Evolutionary conservation across 2,797 vertebrate species (phyloP).

Genomic region (Dallia pectoralis): DNA sequence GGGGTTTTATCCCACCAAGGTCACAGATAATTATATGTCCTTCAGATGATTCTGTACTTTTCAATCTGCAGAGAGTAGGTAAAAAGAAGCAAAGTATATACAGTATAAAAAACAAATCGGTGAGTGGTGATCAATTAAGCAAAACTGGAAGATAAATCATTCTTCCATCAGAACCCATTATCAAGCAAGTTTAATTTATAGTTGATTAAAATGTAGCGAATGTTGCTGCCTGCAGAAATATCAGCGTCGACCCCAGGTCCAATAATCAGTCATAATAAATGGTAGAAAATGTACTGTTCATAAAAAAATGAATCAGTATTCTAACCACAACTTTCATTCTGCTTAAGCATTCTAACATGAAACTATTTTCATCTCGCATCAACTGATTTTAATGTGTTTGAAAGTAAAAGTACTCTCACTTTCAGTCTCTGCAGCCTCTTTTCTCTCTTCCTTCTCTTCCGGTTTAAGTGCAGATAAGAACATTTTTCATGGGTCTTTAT

Average conservation of each 20-base stretch:
- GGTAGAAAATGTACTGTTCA: not conserved
- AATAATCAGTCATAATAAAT: not conserved
- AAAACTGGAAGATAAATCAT: not conserved
- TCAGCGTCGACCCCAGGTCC: too few species aligned
- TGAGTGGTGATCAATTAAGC: too few species aligned
- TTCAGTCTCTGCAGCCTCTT: not conserved
- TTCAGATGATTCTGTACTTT: too few species aligned
- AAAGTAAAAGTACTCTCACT: conserved; percentile 13
- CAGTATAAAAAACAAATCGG: too few species aligned
- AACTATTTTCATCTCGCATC: conserved; percentile 25
- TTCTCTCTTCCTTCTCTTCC: not conserved
- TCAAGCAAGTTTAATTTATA: not conserved
- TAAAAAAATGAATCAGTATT: conserved; percentile 9
- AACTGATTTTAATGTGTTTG: conserved; percentile 16
- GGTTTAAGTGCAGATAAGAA: conserved; percentile 19
- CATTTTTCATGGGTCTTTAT: conserved; percentile 36
- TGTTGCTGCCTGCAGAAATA: too few species aligned
- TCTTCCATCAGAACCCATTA: not conserved
- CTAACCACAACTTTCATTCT: not conserved
- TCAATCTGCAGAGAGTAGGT: too few species aligned
- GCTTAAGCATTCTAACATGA: not conserved
- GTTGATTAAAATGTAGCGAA: not conserved
- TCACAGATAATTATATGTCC: too few species aligned
- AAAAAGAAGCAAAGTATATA: too few species aligned
- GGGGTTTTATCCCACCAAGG: too few species aligned